Evolutionary conservation across 2,888 invertebrate genomes (phyloP).

Genomic region (Margaritifera margaritifera): DNA sequence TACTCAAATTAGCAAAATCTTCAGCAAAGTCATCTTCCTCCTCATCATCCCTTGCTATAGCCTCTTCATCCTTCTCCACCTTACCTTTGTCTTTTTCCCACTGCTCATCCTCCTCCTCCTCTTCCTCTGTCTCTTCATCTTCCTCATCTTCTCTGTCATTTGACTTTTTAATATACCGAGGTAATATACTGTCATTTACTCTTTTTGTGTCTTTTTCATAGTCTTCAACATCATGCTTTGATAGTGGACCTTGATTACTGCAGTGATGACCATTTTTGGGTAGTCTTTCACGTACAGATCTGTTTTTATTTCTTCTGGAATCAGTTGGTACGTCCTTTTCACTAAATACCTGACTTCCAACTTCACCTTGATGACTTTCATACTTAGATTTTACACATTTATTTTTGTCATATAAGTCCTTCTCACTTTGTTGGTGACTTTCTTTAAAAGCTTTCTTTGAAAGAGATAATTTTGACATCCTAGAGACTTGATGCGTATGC

Average conservation of each 20-base stretch:
- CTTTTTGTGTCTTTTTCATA: too few species aligned
- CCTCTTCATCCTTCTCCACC: too few species aligned
- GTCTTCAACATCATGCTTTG: too few species aligned
- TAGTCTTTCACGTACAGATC: too few species aligned
- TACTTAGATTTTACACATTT: neutral
- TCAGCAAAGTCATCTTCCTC: conserved; percentile 23
- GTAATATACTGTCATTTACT: conserved; percentile 3
- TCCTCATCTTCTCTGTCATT: neutral
- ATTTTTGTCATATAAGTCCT: neutral
- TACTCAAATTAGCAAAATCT: conserved; percentile 39
- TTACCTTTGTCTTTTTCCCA: too few species aligned
- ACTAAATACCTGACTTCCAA: conserved; percentile 2
- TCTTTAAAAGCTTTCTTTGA: neutral
- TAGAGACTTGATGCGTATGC: conserved; percentile 2
- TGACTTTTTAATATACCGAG: conserved; percentile 29
- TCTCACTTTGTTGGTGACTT: neutral
- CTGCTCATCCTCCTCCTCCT: neutral
- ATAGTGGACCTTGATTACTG: too few species aligned
- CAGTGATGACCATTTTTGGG: too few species aligned
- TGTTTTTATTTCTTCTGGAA: too few species aligned
- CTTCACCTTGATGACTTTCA: neutral
- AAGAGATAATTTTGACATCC: neutral
- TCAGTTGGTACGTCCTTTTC: too few species aligned
- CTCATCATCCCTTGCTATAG: neutral
- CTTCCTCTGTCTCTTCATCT: conserved; percentile 1